These are phyloP conservation scores for Clusia tigrina DNA, from an alignment of 2,888 invertebrate genomes.

Conservation along the genomic window DNA sequence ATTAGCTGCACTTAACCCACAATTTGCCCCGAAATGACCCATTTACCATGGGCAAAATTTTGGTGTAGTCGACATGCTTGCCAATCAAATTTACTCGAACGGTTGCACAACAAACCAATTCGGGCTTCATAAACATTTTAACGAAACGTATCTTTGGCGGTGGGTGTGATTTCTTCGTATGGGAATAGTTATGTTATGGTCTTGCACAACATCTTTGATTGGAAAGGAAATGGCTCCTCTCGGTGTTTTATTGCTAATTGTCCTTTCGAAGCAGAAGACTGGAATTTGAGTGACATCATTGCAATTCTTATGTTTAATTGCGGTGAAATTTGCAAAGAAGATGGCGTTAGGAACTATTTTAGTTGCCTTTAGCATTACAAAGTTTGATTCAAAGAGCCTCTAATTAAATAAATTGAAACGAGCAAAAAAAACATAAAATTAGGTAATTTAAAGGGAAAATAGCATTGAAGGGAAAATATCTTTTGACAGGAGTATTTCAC, in stretches of 20 bases:
- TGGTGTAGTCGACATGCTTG: slow-evolving; percentile 95
- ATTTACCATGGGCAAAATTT: slow-evolving; percentile 93
- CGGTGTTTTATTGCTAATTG: neutral
- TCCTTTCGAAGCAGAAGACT: neutral
- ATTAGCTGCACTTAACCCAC: slow-evolving; percentile 8
- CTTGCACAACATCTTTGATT: slow-evolving; percentile 30
- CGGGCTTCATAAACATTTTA: slow-evolving; percentile 69
- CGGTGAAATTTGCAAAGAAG: neutral
- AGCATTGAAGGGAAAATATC: too few relatives aligned
- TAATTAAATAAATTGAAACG: too few relatives aligned
- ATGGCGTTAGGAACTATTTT: too few relatives aligned
- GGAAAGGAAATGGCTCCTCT: neutral
- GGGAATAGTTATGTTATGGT: slow-evolving; percentile 46
- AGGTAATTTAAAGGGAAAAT: too few relatives aligned
- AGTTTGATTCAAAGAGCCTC: too few relatives aligned
- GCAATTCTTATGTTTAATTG: neutral
- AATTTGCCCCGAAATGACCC: too few relatives aligned
- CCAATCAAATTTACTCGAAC: slow-evolving; percentile 95
- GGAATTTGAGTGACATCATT: neutral
- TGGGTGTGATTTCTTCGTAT: slow-evolving; percentile 59
- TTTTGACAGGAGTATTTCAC: too few relatives aligned
- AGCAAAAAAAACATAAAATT: too few relatives aligned
- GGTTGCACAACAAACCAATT: slow-evolving; percentile 79
- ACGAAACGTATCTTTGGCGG: slow-evolving; percentile 65
- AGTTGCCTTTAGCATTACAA: too few relatives aligned